Conservation (phyloP, 2,797 vertebrate species). For the Rousettus madagascariensis region DNA sequence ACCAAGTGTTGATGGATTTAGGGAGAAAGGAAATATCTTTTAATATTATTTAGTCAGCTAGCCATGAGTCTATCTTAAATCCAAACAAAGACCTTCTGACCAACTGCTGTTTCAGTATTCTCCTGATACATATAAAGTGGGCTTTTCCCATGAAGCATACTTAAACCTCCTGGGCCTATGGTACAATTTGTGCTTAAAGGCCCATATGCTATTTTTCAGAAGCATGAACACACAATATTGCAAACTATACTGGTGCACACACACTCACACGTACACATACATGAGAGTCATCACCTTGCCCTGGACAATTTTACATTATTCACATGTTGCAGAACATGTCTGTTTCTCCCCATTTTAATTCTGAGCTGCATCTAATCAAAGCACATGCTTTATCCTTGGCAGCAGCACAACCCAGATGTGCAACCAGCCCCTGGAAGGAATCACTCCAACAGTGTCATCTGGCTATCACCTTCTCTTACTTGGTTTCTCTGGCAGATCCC, state of each 20-base stretch:
- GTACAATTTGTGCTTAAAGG: not conserved
- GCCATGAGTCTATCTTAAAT: not conserved
- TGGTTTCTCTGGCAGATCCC: slow-evolving; percentile 69
- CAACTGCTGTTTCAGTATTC: slow-evolving; percentile 31
- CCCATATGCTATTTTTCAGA: not conserved
- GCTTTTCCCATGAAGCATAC: not conserved
- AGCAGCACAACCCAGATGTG: slow-evolving; percentile 77
- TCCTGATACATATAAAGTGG: not conserved
- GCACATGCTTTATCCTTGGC: slow-evolving; percentile 50
- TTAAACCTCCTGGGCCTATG: not conserved
- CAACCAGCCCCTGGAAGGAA: slow-evolving; percentile 68
- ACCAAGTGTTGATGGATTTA: not conserved
- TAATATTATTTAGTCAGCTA: slow-evolving; percentile 35
- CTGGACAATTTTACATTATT: not conserved
- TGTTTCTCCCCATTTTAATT: slow-evolving; percentile 10
- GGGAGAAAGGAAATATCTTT: slow-evolving; percentile 41
- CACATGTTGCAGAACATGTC: not conserved
- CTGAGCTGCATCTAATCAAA: slow-evolving; percentile 8
- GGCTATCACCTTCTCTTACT: slow-evolving; percentile 70
- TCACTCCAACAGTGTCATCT: slow-evolving; percentile 62
- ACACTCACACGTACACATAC: not conserved
- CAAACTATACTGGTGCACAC: not conserved
- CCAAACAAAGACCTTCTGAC: slow-evolving; percentile 26
- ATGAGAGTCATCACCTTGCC: not conserved
- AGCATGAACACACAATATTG: not conserved